These are phyloP conservation scores for Automeris io DNA, from an alignment of 2,888 invertebrate species.

Conservation along the genomic window DNA sequence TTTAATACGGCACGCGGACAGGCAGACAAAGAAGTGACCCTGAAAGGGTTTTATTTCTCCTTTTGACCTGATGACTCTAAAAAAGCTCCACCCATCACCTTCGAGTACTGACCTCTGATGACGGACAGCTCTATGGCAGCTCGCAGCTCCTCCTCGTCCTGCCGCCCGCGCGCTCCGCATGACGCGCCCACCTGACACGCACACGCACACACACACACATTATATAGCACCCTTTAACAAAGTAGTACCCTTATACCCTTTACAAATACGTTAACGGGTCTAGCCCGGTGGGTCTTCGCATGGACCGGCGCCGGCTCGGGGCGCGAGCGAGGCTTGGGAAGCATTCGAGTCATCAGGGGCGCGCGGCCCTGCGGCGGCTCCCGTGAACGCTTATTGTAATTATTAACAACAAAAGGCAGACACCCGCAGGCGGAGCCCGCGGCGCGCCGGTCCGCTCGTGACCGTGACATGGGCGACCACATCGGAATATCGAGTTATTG, in stretches of 20 bases:
- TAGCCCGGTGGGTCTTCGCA: not conserved
- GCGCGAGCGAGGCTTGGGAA: not conserved
- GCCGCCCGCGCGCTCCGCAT: slow-evolving; percentile 30
- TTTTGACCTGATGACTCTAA: too few species aligned
- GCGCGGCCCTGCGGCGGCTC: too few species aligned
- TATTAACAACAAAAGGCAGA: too few species aligned
- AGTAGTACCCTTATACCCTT: not conserved
- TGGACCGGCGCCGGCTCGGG: too few species aligned
- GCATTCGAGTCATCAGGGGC: not conserved
- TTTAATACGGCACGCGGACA: not conserved
- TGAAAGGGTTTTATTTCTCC: too few species aligned
- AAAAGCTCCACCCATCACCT: not conserved
- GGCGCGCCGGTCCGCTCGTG: too few species aligned
- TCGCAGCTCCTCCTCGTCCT: slow-evolving; percentile 48
- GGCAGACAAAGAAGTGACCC: too few species aligned
- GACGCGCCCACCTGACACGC: slow-evolving; percentile 20
- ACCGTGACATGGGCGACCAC: too few species aligned
- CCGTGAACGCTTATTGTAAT: not conserved
- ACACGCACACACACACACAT: slow-evolving; percentile 1
- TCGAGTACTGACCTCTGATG: slow-evolving; percentile 38
- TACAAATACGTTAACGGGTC: not conserved
- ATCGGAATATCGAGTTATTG: too few species aligned
- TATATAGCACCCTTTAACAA: not conserved
- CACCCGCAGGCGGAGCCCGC: too few species aligned
- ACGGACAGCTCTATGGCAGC: slow-evolving; percentile 59